Percentiles rank a stretch among this genome's conserved stretches.
Evolutionary conservation across 37 sponge, comb jelly and placozoan genomes (phyloP).

Genomic region (Ianthella basta): DNA sequence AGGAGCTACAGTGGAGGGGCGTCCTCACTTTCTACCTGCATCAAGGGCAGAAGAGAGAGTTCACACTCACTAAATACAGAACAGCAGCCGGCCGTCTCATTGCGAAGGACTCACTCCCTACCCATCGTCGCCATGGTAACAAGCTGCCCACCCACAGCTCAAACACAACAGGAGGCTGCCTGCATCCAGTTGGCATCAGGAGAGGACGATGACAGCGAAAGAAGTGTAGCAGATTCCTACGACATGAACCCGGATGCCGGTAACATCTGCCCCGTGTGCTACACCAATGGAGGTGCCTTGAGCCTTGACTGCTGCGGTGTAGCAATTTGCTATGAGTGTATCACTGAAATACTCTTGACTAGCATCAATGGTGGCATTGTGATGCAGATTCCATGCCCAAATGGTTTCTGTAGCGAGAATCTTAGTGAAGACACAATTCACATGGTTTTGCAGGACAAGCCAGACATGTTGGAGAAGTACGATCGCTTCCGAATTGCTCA

Average conservation of each 20-base stretch:
- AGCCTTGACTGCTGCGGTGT: not conserved
- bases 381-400: slow-evolving; percentile 59
- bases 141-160: no score
- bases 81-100: no score
- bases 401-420: slow-evolving; percentile 49
- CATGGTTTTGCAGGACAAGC: not conserved
- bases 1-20: no score
- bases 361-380: slow-evolving; percentile 28
- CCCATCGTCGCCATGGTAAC: no score
- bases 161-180: no score
- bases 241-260: not conserved
- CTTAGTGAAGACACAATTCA: slow-evolving; percentile 24
- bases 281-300: not conserved
- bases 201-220: no score
- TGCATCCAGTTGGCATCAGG: no score
- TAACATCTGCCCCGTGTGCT: not conserved
- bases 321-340: slow-evolving; percentile 13
- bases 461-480: slow-evolving; percentile 36
- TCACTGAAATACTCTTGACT: not conserved
- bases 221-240: no score
- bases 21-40: no score
- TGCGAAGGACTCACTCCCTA: no score
- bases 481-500: slow-evolving; percentile 27
- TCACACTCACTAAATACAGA: no score
- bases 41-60: no score